Percentiles rank a stretch among this genome's conserved stretches.
These are phyloP conservation scores for Melipona bicolor DNA, from an alignment of 2,888 invertebrate genomes.

Conservation along the genomic window DNA sequence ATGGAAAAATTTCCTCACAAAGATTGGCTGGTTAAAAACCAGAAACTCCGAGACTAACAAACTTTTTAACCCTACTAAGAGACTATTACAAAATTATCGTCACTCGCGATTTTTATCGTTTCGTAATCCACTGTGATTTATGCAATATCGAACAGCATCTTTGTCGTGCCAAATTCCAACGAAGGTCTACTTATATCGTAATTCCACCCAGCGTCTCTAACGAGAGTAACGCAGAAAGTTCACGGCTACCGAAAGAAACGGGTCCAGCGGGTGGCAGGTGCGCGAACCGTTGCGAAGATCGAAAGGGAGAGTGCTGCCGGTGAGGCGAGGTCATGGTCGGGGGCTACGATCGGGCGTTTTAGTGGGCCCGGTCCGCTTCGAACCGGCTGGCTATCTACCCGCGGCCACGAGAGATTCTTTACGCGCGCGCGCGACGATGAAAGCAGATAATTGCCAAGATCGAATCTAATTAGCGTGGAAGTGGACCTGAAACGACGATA, in stretches of 20 bases:
- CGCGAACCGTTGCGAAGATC: conserved; percentile 47
- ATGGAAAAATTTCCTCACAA: no score
- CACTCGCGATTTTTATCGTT: no score
- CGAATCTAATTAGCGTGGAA: conserved; percentile 74
- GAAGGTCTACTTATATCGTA: no score
- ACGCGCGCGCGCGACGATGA: conserved; percentile 72
- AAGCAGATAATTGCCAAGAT: conserved; percentile 76
- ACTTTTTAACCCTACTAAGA: no score
- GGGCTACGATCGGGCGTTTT: conserved; percentile 70
- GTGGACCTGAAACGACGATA: conserved; percentile 43
- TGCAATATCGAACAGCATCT: no score
- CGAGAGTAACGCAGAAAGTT: conserved; percentile 44
- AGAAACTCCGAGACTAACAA: no score
- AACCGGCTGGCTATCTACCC: conserved; percentile 57
- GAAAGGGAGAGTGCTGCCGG: conserved; percentile 58
- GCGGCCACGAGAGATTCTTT: conserved; percentile 46
- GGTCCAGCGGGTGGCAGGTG: conserved; percentile 41
- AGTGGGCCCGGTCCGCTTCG: conserved; percentile 36
- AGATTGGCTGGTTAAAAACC: no score
- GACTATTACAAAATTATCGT: no score
- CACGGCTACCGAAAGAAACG: background rate
- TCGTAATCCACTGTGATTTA: no score
- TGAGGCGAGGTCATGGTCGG: conserved; percentile 75
- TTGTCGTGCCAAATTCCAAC: no score
- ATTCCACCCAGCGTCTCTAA: background rate